A percentile compares a stretch with the other conserved stretches of the same genome.
Conservation (phyloP, 2,113 vertebrate species). For the Lampris megalopsis region DNA sequence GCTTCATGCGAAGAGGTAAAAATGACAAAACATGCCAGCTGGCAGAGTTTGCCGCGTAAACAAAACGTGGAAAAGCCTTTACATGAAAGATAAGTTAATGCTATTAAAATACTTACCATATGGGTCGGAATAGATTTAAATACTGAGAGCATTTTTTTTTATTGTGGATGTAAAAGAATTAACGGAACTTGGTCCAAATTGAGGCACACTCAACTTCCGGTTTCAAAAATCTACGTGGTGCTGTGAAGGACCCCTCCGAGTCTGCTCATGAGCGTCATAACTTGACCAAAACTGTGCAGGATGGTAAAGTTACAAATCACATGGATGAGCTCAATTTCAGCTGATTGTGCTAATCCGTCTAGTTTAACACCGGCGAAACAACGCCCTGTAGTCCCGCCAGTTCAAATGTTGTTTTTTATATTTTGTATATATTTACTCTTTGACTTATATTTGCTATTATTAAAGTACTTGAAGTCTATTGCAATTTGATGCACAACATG, state of each 20-base stretch:
- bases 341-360: accelerated
- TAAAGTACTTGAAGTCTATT: not conserved
- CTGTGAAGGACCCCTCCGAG: conserved; percentile 43
- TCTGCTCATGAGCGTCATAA: not conserved
- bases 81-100: not conserved
- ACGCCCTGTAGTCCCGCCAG: not conserved
- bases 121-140: conserved; percentile 83
- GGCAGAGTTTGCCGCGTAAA: not conserved
- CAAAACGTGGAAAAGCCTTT: not conserved
- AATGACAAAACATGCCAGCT: too few species aligned
- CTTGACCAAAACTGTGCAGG: not conserved
- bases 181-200: not conserved
- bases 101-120: conserved; percentile 74
- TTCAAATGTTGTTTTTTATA: not conserved
- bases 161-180: not conserved
- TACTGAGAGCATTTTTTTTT: conserved; percentile 73
- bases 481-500: too few species aligned
- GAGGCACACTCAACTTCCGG: conserved; percentile 60
- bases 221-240: conserved; percentile 67
- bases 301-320: not conserved
- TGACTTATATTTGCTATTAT: not conserved
- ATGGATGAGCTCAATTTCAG: not conserved
- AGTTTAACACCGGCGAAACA: not conserved
- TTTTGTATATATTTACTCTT: not conserved
- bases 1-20: too few species aligned